phyloP scores from a whole-genome alignment of 2,797 vertebrate genomes.

The Scleropages formosus region DNA sequence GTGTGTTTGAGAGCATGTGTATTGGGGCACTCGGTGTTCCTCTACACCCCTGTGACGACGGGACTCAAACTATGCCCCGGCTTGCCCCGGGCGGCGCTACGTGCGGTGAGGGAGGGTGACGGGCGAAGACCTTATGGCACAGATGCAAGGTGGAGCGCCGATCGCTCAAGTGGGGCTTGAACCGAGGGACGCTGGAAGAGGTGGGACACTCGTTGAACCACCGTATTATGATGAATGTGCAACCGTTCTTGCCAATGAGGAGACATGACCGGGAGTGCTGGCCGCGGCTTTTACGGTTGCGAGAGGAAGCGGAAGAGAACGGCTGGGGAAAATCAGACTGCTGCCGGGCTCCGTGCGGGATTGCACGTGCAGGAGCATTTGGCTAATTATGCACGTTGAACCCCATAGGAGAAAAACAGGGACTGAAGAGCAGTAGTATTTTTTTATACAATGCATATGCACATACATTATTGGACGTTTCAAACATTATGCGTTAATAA shows the following conservation, averaged over 20 bases:
- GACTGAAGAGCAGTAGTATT: background rate
- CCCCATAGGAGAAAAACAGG: conserved; percentile 11
- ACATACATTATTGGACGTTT: no score
- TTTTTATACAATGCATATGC: background rate
- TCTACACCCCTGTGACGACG: no score
- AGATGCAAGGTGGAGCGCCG: no score
- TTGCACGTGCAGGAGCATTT: conserved; percentile 13
- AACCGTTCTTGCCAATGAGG: background rate
- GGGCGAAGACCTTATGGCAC: no score
- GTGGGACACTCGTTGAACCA: background rate
- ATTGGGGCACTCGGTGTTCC: no score
- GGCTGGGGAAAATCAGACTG: background rate
- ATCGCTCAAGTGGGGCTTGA: no score
- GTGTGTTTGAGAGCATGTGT: no score
- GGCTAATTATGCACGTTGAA: conserved; percentile 20
- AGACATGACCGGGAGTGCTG: conserved; percentile 22
- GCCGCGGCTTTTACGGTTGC: conserved; percentile 12
- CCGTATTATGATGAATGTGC: conserved; percentile 16
- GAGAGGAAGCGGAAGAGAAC: background rate
- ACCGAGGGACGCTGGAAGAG: background rate
- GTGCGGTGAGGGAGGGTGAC: no score
- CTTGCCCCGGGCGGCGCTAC: no score
- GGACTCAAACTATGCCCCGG: no score
- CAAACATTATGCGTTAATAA: no score
- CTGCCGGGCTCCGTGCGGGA: background rate